These are phyloP conservation scores for Porites lutea DNA, from an alignment of 64 coral and sea anemone genomes.

Conservation along the genomic window DNA sequence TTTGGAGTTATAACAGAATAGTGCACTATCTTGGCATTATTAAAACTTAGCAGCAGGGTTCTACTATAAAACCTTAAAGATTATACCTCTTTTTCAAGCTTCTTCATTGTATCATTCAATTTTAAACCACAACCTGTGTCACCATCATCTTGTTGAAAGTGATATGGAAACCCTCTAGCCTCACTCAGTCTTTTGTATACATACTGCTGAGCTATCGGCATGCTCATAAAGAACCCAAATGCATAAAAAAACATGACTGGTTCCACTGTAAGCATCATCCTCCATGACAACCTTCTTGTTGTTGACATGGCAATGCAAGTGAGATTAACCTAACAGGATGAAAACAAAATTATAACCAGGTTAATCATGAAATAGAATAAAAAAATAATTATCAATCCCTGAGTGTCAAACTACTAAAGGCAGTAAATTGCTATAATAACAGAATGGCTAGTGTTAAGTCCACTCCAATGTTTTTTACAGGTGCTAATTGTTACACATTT, in stretches of 20 bases:
- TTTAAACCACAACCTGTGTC: conserved; percentile 37
- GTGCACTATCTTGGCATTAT: too few relatives aligned
- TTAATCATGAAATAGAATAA: too few relatives aligned
- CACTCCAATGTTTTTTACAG: too few relatives aligned
- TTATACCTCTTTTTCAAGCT: conserved; percentile 75
- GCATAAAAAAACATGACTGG: conserved; percentile 95
- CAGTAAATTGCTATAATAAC: too few relatives aligned
- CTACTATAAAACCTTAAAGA: not conserved
- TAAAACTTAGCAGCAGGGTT: too few relatives aligned
- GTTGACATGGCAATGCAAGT: not conserved
- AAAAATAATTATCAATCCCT: too few relatives aligned
- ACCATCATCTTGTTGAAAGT: not conserved
- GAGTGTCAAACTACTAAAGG: too few relatives aligned
- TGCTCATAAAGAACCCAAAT: conserved; percentile 84
- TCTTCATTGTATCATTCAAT: conserved; percentile 63
- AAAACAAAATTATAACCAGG: not conserved
- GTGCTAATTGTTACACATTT: too few relatives aligned
- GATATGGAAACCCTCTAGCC: conserved; percentile 78
- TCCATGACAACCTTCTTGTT: not conserved
- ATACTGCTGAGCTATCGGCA: conserved; percentile 91
- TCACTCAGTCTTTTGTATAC: conserved; percentile 86
- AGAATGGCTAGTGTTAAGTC: too few relatives aligned
- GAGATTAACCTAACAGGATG: not conserved
- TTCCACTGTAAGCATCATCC: conserved; percentile 71
- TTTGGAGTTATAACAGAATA: too few relatives aligned